Conservation (phyloP, 2,113 vertebrate genomes). For the Chloebia gouldiae region DNA sequence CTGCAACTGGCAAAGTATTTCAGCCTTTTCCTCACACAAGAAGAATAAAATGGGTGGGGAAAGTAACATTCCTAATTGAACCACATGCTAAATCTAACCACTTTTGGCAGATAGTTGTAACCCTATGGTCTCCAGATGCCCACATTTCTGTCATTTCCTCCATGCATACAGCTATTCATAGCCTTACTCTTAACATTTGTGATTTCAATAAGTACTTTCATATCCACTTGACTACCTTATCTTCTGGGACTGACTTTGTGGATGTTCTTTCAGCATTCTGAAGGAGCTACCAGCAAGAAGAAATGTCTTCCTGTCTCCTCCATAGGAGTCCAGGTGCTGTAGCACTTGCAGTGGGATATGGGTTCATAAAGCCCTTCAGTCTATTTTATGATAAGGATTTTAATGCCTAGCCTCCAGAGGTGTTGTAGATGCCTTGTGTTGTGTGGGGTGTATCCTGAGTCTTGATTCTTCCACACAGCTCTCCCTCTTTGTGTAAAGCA, state of each 20-base stretch:
- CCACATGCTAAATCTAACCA: neutral
- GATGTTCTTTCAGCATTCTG: neutral
- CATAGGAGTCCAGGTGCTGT: neutral
- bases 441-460: neutral
- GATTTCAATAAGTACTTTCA: neutral
- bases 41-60: neutral
- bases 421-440: neutral
- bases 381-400: neutral
- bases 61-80: neutral
- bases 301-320: neutral
- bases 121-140: neutral
- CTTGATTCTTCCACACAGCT: neutral
- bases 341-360: rapidly evolving
- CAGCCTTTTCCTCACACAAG: neutral
- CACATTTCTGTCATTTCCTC: neutral
- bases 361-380: neutral
- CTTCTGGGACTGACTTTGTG: neutral
- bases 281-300: neutral
- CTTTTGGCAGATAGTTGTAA: neutral
- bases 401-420: neutral
- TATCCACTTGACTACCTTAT: neutral
- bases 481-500: neutral
- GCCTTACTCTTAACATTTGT: neutral
- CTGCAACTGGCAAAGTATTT: neutral
- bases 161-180: neutral